Evolutionary conservation across 2,113 vertebrate genomes (phyloP), one percentile per base, ranked within the genome.

Genomic region (Heterocephalus glaber): DNA sequence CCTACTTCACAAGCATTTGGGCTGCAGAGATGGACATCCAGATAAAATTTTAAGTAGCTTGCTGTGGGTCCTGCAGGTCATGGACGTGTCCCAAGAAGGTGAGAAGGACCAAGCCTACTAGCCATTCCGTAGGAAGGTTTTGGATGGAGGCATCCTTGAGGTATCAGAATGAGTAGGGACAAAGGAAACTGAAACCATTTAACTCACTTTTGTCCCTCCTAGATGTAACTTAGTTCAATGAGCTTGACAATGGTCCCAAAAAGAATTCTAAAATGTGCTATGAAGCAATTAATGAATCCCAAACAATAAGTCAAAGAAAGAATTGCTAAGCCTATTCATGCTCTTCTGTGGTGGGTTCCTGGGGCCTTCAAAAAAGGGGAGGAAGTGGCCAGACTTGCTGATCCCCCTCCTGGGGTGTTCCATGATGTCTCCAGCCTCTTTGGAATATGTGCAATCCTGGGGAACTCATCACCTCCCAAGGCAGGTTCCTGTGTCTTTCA

Each of bases 61-160:
- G 5, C 66, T 66, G 0, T 44, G 72, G 20, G n/a, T 28, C 63
- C 20, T 49, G 16, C 24, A 49, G 33, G 14, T 70, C 63, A 0
- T 16, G 49, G 20, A 28, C 47, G 16, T 0, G 1, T 3, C 33
- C 82, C 11, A 10, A 7, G 89, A 10, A 49, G 10, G 3, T 0
- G 60, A 52, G 61, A 86, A 38, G 52, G 61, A 14, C 12, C 3
- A 3, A n/a, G n/a, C 68, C 17, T 13, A 38, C 49, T 9, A 17
- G 41, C 7, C 0, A 0, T 20, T 20, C 0, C 0, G 0, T 0
- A 4, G 30, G n/a, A 41, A 28, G 41, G 68, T 28, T 9, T 47
- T 47, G 19, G 35, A 22, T 12, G 22, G 44, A 35, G 24, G 13
- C 24, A 1, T 19, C 49, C 44, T 33, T 26, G 49, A 22, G 41